Base-by-base conservation (phyloP, 2,113 vertebrate species). In the Vireo altiloquus region DNA sequence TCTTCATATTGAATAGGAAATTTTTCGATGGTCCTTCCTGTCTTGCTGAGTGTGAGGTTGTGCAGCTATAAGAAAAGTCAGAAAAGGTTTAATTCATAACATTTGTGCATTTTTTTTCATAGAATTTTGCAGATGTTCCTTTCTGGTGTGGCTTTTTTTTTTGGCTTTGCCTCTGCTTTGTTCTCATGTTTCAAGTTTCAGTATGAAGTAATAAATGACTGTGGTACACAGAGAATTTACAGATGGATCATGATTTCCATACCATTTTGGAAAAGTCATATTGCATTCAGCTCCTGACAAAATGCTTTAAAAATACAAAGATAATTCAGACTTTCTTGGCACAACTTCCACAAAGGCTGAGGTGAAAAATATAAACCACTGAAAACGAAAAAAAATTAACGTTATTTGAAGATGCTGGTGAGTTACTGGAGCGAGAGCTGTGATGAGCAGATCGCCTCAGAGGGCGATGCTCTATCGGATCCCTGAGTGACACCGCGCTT, bases 171-270 rank as follows among this genome's bases (percentile, higher is more conserved):
- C 49, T 91, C 86, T 94, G 76, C 93, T 95, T 94, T 94, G 82
- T 94, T 95, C 93, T 96, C 92, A 28, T 95, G 90, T 96, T 96
- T 96, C 90, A 90, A 50, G 86, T 96, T 95, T 96, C 82, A 87
- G 77, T 92, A 89, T 94, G 95, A 96, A 96, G 94, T 93, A 95
- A 96, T 94, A 96, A 96, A 96, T 95, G 72, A 94, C 83, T 96
- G 95, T 68, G 95, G 95, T 94, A 70, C 72, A 87, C 1, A 13
- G 88, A 96, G 90, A 92, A 94, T 96, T 95, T 93, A 83, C 90
- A 96, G 90, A 95, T 39, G 82, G 90, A 87, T 95, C 68, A 64
- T 64, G 52, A 71, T 74, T 94, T 93, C 93, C 88, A 61, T 71
- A 84, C 69, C 42, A 3, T 96, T 95, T 96, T 92, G 72, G 85